Base-by-base conservation (phyloP, 2,797 vertebrate genomes). In the Geotrypetes seraphini region DNA sequence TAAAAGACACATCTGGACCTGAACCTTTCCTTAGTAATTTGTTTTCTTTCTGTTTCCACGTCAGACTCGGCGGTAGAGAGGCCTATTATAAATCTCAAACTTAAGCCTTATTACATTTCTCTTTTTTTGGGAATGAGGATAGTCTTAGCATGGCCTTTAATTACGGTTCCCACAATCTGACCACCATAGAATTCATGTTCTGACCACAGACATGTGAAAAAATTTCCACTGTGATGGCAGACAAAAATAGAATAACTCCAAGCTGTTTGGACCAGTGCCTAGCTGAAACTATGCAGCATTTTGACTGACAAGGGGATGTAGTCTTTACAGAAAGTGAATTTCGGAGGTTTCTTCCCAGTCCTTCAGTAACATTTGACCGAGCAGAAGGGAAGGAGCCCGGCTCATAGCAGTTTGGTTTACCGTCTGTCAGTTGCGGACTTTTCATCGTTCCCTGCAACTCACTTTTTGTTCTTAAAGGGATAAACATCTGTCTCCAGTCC, bases 231-330 rank as follows among this genome's bases (percentile, higher is more conserved):
- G 67, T 59, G 71, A 38, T 78, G 75, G 81, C 66, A 80, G 83
- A 84, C 89, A 58, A 69, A 90, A 92, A 92, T 90, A 92, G 86
- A 88, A 82, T 75, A 73, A 84, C 84, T 81, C 81, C 75, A 78
- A 73, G 85, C 86, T 83, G 83, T 81, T 69, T 91, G 89, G 88
- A 89, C 5, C 57, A 46, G 44, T 67, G 86, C 87, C 86, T 80
- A 58, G 82, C 60, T 60, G 72, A 84, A 90, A 83, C 75, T 86
- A 75, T 82, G 86, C 82, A 53, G 72, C 43, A 68, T 64, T n/a
- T 68, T 83, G 86, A 81, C 80, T 84, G 88, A 85, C 78, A 74
- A 71, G 61, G 82, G 79, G 83, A 86, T 69, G 80, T 77, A 81
- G 79, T 73, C 73, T 86, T 79, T 71, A 66, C 51, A 49, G 53